phyloP scores from a whole-genome alignment of 1,140 invertebrate genomes.

The Cardiocondyla obscurior region DNA sequence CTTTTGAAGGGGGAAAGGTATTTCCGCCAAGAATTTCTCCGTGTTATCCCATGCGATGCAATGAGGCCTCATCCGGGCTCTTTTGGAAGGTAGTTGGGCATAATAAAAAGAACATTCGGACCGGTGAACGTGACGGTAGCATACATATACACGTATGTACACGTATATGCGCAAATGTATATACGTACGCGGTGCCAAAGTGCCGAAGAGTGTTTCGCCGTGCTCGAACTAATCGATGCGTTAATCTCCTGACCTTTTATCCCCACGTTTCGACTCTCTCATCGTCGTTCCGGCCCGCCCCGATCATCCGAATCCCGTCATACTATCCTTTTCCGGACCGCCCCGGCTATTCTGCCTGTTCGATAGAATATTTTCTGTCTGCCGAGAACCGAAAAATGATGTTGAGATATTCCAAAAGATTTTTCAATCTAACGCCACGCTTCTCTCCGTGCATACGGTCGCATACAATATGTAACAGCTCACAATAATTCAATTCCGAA shows the following conservation, averaged over 20 bases:
- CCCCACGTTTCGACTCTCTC: constrained; percentile 62
- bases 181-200: constrained; percentile 73
- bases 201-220: constrained; percentile 79
- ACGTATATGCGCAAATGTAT: neutral
- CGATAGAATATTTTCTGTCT: constrained; percentile 67
- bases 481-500: constrained; percentile 15
- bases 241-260: constrained; percentile 79
- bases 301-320: constrained; percentile 50
- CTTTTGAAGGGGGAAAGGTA: neutral
- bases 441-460: neutral
- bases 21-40: neutral
- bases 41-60: neutral
- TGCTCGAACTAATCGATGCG: constrained; percentile 80
- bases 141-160: neutral
- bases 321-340: constrained; percentile 63
- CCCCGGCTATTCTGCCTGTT: constrained; percentile 48
- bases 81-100: constrained; percentile 22
- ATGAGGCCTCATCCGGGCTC: neutral
- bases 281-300: neutral
- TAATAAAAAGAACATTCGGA: constrained; percentile 65
- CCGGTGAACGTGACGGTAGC: constrained; percentile 4
- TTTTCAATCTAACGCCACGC: constrained; percentile 27
- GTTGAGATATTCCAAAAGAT: constrained; percentile 60
- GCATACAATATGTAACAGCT: constrained; percentile 8
- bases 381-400: constrained; percentile 57